phyloP scores from a whole-genome alignment of 2,797 vertebrate genomes.

The Clarias laeviceps region DNA sequence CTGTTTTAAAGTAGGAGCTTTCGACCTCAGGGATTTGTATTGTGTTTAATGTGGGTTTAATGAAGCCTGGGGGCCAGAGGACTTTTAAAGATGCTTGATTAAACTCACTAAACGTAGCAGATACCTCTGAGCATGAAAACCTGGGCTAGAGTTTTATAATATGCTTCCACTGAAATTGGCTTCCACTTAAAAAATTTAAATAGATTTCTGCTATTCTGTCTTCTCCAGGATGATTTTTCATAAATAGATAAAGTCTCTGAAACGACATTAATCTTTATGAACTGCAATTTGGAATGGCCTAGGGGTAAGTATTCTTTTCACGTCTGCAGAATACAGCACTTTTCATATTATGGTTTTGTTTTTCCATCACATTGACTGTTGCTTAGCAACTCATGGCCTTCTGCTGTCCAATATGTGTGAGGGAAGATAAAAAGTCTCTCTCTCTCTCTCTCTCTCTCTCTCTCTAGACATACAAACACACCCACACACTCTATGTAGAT shows the following conservation, averaged over 20 bases:
- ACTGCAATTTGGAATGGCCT: slow-evolving; percentile 16
- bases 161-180: not conserved
- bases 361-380: slow-evolving; percentile 57
- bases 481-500: slow-evolving; percentile 19
- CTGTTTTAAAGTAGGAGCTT: not conserved
- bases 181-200: not conserved
- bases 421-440: slow-evolving; percentile 40
- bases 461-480: slow-evolving; percentile 19
- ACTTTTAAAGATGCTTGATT: not conserved
- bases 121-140: not conserved
- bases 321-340: slow-evolving; percentile 31
- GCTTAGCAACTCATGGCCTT: slow-evolving; percentile 61
- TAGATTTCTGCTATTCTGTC: not conserved
- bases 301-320: slow-evolving; percentile 24
- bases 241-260: not conserved
- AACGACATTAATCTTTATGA: not conserved
- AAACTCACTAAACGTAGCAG: not conserved
- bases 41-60: not conserved
- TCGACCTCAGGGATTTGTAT: not conserved
- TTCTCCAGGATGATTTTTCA: not conserved
- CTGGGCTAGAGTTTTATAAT: not conserved
- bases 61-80: not conserved
- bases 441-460: not conserved
- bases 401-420: slow-evolving; percentile 50
- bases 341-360: slow-evolving; percentile 55